A percentile compares a stretch with the other conserved stretches of the same genome.
Evolutionary conservation across 2,113 vertebrate species (phyloP).

Genomic region (Orycteropus afer): DNA sequence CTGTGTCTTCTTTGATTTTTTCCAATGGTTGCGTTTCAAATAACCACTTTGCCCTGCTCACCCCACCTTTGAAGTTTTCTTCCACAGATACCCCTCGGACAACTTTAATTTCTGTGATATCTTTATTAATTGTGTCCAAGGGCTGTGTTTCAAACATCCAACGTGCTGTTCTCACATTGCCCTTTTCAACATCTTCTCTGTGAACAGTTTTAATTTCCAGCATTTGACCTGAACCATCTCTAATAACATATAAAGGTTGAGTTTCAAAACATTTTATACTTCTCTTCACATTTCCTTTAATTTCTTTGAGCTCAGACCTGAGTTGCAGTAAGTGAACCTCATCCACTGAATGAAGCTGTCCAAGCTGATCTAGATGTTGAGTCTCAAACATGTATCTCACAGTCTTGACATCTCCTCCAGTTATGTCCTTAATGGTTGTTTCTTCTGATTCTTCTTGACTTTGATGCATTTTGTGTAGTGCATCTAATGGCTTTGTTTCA

Average conservation of each 20-base stretch:
- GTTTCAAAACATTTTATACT: conserved; percentile 91
- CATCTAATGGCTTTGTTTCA: conserved; percentile 91
- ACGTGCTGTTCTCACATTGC: conserved; percentile 89
- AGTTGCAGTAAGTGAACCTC: conserved; percentile 89
- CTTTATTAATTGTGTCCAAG: conserved; percentile 87
- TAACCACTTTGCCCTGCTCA: conserved; percentile 90
- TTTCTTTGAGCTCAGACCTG: conserved; percentile 91
- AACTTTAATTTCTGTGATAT: conserved; percentile 87
- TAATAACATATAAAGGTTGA: conserved; percentile 90
- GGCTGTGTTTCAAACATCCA: conserved; percentile 92
- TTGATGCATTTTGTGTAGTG: conserved; percentile 88
- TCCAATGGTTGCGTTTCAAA: conserved; percentile 92
- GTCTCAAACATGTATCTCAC: conserved; percentile 92
- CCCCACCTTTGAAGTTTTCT: conserved; percentile 87
- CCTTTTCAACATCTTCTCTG: conserved; percentile 90
- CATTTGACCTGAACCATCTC: conserved; percentile 90
- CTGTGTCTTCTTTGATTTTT: conserved; percentile 89
- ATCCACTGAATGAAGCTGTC: conserved; percentile 90
- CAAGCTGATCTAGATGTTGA: conserved; percentile 87
- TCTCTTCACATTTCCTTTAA: conserved; percentile 90
- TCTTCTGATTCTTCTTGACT: conserved; percentile 78
- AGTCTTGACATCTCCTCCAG: conserved; percentile 89
- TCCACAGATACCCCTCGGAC: conserved; percentile 90
- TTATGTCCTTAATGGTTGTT: conserved; percentile 83
- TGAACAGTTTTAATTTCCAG: conserved; percentile 91